Percentiles rank a stretch among this genome's conserved stretches.
phyloP scores from a whole-genome alignment of 2,888 invertebrate species.

The Ophion ellenae region DNA sequence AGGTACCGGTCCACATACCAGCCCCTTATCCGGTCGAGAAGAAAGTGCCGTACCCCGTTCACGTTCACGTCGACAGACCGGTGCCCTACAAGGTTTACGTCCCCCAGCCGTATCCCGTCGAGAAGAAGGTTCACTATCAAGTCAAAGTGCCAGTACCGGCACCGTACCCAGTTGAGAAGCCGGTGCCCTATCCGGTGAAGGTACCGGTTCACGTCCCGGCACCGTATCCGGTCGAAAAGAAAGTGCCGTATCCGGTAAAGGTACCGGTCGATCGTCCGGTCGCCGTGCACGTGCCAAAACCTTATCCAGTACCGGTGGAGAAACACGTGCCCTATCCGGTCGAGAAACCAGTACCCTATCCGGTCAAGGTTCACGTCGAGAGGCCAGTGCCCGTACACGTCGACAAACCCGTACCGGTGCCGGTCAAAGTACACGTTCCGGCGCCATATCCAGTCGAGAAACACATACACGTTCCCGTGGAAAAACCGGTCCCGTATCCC shows the following conservation, averaged over 20 bases:
- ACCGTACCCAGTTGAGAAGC: constrained; percentile 85
- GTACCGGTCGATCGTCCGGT: constrained; percentile 89
- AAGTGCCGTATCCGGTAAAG: constrained; percentile 89
- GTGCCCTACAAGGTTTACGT: constrained; percentile 83
- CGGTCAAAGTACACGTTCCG: constrained; percentile 86
- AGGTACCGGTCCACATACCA: constrained; percentile 84
- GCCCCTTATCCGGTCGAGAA: constrained; percentile 83
- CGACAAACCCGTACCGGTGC: constrained; percentile 91
- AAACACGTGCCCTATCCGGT: constrained; percentile 88
- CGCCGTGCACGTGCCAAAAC: constrained; percentile 88
- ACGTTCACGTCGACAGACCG: constrained; percentile 81
- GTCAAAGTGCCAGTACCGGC: constrained; percentile 81
- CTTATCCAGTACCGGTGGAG: constrained; percentile 89
- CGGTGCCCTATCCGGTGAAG: constrained; percentile 88
- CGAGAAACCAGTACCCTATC: constrained; percentile 84
- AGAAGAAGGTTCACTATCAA: constrained; percentile 79
- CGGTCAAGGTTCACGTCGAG: constrained; percentile 83
- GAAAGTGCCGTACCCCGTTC: constrained; percentile 82
- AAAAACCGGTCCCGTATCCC: constrained; percentile 88
- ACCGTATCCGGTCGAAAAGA: constrained; percentile 91
- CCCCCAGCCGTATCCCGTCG: constrained; percentile 82
- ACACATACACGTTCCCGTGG: constrained; percentile 79
- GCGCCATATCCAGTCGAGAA: constrained; percentile 79
- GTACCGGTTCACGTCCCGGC: constrained; percentile 90
- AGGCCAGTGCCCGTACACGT: constrained; percentile 90